Base-by-base conservation (phyloP, 2,888 invertebrate species). In the Drosophila mimica region DNA sequence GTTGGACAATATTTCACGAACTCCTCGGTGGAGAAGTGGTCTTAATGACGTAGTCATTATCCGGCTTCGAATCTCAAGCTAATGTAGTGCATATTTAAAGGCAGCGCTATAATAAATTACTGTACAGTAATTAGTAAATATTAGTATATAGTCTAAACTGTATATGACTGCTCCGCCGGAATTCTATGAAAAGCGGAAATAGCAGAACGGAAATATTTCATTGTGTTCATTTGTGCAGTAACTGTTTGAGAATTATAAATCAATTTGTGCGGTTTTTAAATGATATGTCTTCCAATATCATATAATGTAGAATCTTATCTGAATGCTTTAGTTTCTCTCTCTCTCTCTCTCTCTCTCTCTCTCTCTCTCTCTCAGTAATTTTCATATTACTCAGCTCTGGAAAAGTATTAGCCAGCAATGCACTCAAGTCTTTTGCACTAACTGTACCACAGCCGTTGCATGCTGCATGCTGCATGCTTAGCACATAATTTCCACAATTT, bases 401-500 rank as follows among this genome's bases (percentile, higher is more conserved):
- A 58, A 58, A 59, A 70, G 56, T 66, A 76, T 73, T 73, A 67
- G 61, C 59, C 33, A 76, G 71, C 80, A 85, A 83, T 75, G 71
- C 38, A 52, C 43, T 34, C 28, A 28, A 56, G 56, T 40, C 60
- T 77, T 83, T 79, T 76, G 77, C 30, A 25, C 63, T 71, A 74
- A 83, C 83, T 83, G 83, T 83, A 83, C 83, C 74, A 48, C 34
- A 65, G 72, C 52, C 20, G 70, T 60, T 76, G 75, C 73, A 59
- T n/a, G 62, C 79, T 76, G 75, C 73, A 59, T n/a, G 62, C 79
- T 80, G 77, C 85, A 79, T 86, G 85, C 76, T 85, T 87, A 81
- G 76, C 85, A 85, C 85, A 82, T 85, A 43, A 85, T 85, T 85
- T 78, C 70, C 66, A 73, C 76, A 74, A 79, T 79, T 82, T 84